phyloP scores from a whole-genome alignment of 2,888 invertebrate species.

The Corbicula japonica region DNA sequence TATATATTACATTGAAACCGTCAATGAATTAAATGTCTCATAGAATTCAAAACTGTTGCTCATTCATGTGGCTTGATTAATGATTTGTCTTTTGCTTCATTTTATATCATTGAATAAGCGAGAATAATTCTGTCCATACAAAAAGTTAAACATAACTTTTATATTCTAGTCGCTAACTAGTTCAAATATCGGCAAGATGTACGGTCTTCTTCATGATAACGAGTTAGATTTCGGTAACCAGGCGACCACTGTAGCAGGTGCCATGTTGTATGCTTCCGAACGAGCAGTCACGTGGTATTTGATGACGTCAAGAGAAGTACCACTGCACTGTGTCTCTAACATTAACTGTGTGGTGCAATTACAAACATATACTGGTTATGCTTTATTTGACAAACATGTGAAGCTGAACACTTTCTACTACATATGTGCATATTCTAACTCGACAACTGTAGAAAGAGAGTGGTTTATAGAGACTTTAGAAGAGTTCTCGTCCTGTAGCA shows the following conservation, averaged over 20 bases:
- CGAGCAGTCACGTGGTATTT: slow-evolving; percentile 56
- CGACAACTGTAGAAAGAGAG: slow-evolving; percentile 27
- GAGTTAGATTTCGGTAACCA: slow-evolving; percentile 53
- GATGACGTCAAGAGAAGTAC: slow-evolving; percentile 33
- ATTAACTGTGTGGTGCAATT: slow-evolving; percentile 7
- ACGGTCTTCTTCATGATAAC: not conserved
- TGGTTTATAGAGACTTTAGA: slow-evolving; percentile 33
- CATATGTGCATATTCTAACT: slow-evolving; percentile 46
- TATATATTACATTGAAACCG: not conserved
- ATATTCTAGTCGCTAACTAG: not conserved
- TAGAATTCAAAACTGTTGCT: no score
- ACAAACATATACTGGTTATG: slow-evolving; percentile 20
- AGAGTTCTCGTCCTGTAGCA: slow-evolving; percentile 39
- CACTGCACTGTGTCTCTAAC: slow-evolving; percentile 17
- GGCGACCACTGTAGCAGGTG: slow-evolving; percentile 34
- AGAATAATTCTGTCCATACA: no score
- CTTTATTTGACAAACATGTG: slow-evolving; percentile 15
- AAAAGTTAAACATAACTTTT: no score
- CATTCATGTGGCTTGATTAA: no score
- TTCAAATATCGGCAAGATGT: not conserved
- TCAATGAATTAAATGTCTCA: no score
- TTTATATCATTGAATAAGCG: no score
- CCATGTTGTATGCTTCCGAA: slow-evolving; percentile 38
- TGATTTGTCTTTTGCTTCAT: no score
- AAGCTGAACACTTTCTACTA: slow-evolving; percentile 23